Percentiles rank a stretch among this genome's conserved stretches.
Conservation (phyloP, 2,113 vertebrate genomes). For the Cephalopholis sonnerati region DNA sequence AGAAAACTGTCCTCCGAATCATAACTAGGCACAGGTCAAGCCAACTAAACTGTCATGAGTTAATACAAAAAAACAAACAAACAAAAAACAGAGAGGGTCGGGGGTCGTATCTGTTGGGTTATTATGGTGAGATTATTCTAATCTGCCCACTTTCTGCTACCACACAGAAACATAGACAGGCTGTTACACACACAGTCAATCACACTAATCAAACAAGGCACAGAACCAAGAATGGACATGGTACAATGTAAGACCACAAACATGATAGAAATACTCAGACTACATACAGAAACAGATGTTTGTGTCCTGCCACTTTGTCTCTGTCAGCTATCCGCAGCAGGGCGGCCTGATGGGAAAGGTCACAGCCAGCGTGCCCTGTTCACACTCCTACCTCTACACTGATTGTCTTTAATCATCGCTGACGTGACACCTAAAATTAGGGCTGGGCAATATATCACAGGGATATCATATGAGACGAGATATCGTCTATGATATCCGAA, state of each 20-base stretch:
- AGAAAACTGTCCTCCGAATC: constrained; percentile 9
- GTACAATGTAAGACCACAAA: constrained; percentile 69
- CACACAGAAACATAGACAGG: constrained; percentile 45
- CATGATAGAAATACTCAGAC: constrained; percentile 58
- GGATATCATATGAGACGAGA: too few relatives aligned
- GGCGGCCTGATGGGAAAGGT: constrained; percentile 55
- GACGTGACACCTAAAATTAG: background rate
- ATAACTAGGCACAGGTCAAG: constrained; percentile 33
- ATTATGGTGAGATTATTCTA: constrained; percentile 5
- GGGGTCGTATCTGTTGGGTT: background rate
- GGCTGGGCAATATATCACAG: too few relatives aligned
- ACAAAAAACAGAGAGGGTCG: background rate
- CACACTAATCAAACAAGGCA: constrained; percentile 75
- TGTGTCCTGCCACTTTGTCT: constrained; percentile 40
- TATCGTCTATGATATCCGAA: too few relatives aligned
- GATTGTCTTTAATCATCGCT: background rate
- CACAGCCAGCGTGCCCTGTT: constrained; percentile 63
- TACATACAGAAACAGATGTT: constrained; percentile 45
- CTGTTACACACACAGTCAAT: constrained; percentile 48
- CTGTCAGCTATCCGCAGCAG: constrained; percentile 23
- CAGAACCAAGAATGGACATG: constrained; percentile 65
- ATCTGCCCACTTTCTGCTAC: constrained; percentile 42
- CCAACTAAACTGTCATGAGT: constrained; percentile 21
- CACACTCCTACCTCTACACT: constrained; percentile 28
- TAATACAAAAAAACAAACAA: background rate